Conservation (phyloP, 2,113 vertebrate species). For the Pterophyllum scalare region DNA sequence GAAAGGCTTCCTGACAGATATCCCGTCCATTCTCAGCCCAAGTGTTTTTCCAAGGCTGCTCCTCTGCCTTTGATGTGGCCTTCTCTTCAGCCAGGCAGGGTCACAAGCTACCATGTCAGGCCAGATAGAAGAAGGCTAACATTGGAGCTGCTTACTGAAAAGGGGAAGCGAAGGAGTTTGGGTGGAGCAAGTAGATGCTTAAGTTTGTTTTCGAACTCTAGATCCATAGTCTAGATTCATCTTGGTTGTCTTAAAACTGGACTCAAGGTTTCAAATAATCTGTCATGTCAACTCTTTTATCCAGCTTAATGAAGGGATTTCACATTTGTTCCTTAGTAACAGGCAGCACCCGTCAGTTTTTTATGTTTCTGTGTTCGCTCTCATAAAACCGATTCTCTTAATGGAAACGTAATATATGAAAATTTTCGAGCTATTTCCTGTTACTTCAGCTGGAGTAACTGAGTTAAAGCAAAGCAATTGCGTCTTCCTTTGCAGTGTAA, state of each 20-base stretch:
- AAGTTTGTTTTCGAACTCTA: conserved; percentile 23
- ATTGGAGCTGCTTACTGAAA: conserved; percentile 44
- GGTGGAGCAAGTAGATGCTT: conserved; percentile 3
- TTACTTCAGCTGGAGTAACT: background rate
- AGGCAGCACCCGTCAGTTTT: background rate
- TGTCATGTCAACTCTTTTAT: background rate
- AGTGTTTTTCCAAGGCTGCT: conserved; percentile 95
- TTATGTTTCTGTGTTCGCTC: background rate
- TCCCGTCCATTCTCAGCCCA: conserved; percentile 90
- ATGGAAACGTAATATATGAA: background rate
- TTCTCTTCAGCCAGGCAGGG: conserved; percentile 81
- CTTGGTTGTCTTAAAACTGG: conserved; percentile 25
- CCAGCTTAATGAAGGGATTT: conserved; percentile 10
- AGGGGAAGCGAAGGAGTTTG: conserved; percentile 57
- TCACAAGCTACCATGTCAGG: conserved; percentile 85
- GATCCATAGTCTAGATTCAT: conserved; percentile 18
- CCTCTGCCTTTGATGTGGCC: conserved; percentile 89
- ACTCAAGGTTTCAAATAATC: conserved; percentile 7
- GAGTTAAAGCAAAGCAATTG: conserved; percentile 2
- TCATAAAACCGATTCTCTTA: background rate
- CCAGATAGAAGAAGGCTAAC: conserved; percentile 53
- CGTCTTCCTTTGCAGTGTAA: conserved; percentile 1
- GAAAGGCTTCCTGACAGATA: conserved; percentile 95
- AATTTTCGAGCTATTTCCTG: background rate
- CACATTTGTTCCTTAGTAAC: background rate